A percentile compares a stretch with the other conserved stretches of the same genome.
Conservation (phyloP, 2,113 vertebrate genomes). For the Coregonus clupeaformis region DNA sequence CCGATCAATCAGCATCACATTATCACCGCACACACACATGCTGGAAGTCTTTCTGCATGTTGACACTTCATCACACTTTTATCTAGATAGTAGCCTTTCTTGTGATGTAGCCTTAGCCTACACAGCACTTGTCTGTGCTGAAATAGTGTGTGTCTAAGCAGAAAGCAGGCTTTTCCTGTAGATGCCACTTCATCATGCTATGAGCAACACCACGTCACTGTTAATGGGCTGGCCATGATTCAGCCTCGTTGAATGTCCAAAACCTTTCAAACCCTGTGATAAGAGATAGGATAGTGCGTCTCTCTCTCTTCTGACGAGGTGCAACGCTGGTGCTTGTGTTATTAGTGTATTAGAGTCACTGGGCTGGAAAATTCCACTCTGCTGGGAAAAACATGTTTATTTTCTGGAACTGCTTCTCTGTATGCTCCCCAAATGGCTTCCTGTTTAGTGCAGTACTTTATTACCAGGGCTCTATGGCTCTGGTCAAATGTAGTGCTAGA, state of each 20-base stretch:
- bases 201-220: too few relatives aligned
- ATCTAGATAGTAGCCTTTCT: too few relatives aligned
- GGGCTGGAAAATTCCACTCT: slow-evolving; percentile 4
- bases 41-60: too few relatives aligned
- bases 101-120: not conserved
- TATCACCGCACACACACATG: not conserved
- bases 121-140: not conserved
- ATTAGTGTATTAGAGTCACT: not conserved
- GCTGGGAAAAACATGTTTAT: slow-evolving; percentile 9
- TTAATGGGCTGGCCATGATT: too few relatives aligned
- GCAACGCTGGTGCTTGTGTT: not conserved
- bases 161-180: not conserved
- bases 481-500: too few relatives aligned
- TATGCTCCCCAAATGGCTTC: not conserved
- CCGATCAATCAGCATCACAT: slow-evolving; percentile 1
- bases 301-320: not conserved
- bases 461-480: too few relatives aligned
- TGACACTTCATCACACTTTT: too few relatives aligned
- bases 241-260: too few relatives aligned
- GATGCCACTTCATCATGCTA: too few relatives aligned
- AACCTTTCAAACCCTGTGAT: not conserved
- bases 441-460: too few relatives aligned
- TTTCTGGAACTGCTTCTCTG: slow-evolving; percentile 2
- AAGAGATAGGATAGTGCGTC: too few relatives aligned
- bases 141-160: not conserved